Base-by-base conservation (phyloP, 37 sponge, comb jelly and placozoan species). In the Tethya wilhelma region DNA sequence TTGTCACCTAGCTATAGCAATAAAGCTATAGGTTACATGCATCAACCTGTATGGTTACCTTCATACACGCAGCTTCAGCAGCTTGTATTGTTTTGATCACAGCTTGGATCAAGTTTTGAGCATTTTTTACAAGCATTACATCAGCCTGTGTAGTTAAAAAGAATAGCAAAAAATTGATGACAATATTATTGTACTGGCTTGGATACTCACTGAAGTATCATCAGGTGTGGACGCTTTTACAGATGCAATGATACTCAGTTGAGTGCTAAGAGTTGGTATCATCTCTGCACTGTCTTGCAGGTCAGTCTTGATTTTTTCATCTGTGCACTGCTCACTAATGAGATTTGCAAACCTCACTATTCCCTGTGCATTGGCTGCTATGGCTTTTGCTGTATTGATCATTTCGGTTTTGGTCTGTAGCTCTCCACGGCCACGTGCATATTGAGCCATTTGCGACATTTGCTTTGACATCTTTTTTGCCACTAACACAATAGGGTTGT, bases 11-110 rank as follows among this genome's bases (percentile, higher is more conserved):
- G 53, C 53, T 14, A 49, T 14, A 49, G 9, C 53, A 49, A 19
- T 19, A 9, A 49, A 9, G 14, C 53, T 19, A 14, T 19, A 14
- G 9, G 9, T 49, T 14, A 9, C 53, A 19, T 49, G 53, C 53
- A 49, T 36, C 67, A 34, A 28, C 9, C 28, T n/a, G n/a, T n/a
- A n/a, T n/a, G 26, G 31, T 33, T 78, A 91, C 97, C 82, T 96
- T 96, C 64, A 96, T 84, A 59, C 94, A 94, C 37, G 97, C 95
- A 38, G 94, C 77, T 38, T 96, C 95, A 7, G 97, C 92, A 29
- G 91, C 97, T 53, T 81, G 65, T 25, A 94, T 82, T 37, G 92
- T 83, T 70, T 88, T 91, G 59, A 79, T 84, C 44, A 96, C 94
- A 65, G 89, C 92, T 62, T 91, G 77, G 88, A 94, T 94, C 66